Base-by-base conservation (phyloP, 2,113 vertebrate species). In the Phainopepla nitens region DNA sequence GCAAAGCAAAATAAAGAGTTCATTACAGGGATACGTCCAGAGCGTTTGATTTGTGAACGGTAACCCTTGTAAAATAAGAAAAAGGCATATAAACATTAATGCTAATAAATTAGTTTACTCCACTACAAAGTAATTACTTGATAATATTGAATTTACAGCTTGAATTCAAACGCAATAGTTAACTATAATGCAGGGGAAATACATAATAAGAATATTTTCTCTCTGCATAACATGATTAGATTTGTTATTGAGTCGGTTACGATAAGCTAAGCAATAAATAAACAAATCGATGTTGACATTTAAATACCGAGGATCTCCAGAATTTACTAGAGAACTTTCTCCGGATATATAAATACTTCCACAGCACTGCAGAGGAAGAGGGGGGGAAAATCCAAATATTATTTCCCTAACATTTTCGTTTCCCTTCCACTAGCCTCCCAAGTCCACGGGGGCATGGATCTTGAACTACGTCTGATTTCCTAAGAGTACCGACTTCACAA, bases 41-140 rank as follows among this genome's bases (percentile, higher is more conserved):
- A 94, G 44, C 91, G 47, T 94, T 97, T 98, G 98, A 98, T 98
- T 98, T 98, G 97, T 97, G 97, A 97, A 97, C 72, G 72, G 91
- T 95, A 96, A 96, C 89, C 96, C 98, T 97, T 97, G 97, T 97
- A 96, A 97, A 97, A 89, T 80, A 96, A 92, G 88, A 89, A 96
- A 91, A 95, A 98, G 91, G 95, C 97, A 97, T 96, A 98, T 97
- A 98, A 98, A 98, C 97, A 98, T 96, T 96, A 97, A 98, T 94
- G 97, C 96, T 97, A 98, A 98, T 98, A 98, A 98, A 98, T 98
- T 98, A 98, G 97, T 98, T 97, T 97, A 97, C 97, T 98, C 96
- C 96, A 81, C 94, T 97, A 89, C 97, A 97, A 96, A 98, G 96
- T 97, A 97, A 98, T 98, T 98, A 98, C 96, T 97, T 50, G 81